Evolutionary conservation across 2,113 vertebrate genomes (phyloP).

Genomic region (Bungarus multicinctus): DNA sequence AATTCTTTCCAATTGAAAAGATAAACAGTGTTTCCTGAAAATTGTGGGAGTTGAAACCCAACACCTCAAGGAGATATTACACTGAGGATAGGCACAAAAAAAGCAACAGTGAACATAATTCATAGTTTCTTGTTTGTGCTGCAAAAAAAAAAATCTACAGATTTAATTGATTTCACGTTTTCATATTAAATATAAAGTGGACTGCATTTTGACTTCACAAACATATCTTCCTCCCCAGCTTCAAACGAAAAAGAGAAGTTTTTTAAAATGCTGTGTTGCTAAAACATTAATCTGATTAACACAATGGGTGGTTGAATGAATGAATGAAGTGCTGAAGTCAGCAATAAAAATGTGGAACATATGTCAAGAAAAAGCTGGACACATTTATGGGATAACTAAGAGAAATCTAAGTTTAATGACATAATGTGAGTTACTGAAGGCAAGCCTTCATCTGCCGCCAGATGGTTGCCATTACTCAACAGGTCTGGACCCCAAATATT

Average conservation of each 20-base stretch:
- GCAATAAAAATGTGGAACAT: constrained; percentile 1
- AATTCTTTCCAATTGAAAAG: not conserved
- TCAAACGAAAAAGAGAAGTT: not conserved
- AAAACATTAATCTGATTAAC: constrained; percentile 32
- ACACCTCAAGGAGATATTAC: not conserved
- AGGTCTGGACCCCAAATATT: not conserved
- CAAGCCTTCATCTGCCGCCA: not conserved
- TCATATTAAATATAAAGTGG: not conserved
- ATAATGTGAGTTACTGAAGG: constrained; percentile 35
- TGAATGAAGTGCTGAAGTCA: constrained; percentile 26
- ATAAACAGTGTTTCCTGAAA: not conserved
- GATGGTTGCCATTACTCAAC: not conserved
- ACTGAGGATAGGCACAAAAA: not conserved
- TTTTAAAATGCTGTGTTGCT: constrained; percentile 1
- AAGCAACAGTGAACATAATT: not conserved
- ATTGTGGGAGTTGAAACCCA: not conserved
- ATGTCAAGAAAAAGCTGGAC: constrained; percentile 24
- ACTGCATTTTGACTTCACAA: constrained; percentile 7
- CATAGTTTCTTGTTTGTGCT: not conserved
- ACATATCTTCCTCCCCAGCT: not conserved
- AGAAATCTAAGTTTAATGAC: constrained; percentile 18
- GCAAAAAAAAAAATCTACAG: not conserved
- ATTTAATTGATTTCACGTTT: constrained; percentile 15
- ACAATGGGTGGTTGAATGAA: not conserved
- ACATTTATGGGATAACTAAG: constrained; percentile 7